Conservation (phyloP, 2,888 invertebrate genomes). For the Andrena dorsata region DNA sequence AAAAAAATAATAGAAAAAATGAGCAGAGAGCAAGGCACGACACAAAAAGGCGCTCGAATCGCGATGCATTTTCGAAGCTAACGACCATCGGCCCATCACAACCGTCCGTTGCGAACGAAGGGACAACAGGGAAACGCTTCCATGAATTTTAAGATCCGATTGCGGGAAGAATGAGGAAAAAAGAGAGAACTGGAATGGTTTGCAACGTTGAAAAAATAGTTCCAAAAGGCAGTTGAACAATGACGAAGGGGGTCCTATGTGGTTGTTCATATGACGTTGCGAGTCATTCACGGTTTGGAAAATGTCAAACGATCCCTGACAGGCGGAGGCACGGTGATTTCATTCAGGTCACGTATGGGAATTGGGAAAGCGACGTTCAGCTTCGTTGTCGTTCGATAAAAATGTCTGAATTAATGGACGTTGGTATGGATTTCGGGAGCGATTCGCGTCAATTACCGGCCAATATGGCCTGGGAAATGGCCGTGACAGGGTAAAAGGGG, state of each 20-base stretch:
- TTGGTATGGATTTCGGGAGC: conserved; percentile 41
- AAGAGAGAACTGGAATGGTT: not conserved
- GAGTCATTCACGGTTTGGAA: conserved; percentile 50
- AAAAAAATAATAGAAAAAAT: not conserved
- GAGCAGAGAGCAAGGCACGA: not conserved
- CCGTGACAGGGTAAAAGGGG: conserved; percentile 15
- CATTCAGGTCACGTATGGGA: conserved; percentile 67
- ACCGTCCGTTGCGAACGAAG: not conserved
- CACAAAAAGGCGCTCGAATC: not conserved
- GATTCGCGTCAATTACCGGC: conserved; percentile 18
- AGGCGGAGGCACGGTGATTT: conserved; percentile 30
- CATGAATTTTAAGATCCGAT: not conserved
- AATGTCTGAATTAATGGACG: conserved; percentile 66
- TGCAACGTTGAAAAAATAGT: conserved; percentile 2
- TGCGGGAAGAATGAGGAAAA: not conserved
- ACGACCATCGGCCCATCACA: not conserved
- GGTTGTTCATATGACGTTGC: conserved; percentile 40
- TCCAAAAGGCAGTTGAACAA: not conserved
- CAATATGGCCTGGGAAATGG: conserved; percentile 37
- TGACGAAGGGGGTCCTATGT: conserved; percentile 12
- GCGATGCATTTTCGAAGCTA: not conserved
- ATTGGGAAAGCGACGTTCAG: conserved; percentile 62
- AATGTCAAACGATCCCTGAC: conserved; percentile 44
- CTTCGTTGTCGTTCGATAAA: conserved; percentile 68
- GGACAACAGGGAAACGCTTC: not conserved